phyloP scores from a whole-genome alignment of 2,888 invertebrate genomes.

The Drosophila borborema region DNA sequence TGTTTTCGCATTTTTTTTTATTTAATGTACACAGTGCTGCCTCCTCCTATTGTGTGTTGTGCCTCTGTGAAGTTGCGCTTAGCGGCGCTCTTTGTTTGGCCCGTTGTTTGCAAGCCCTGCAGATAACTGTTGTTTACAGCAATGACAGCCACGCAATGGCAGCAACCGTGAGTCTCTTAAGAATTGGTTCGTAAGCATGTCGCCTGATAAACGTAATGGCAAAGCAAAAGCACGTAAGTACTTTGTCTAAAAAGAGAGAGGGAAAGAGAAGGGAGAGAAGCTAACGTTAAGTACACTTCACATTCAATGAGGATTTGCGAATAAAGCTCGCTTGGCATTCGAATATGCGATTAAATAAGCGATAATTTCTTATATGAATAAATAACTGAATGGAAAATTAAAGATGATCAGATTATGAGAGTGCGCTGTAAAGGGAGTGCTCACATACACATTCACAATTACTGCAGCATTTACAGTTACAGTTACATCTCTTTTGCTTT shows the following conservation, averaged over 20 bases:
- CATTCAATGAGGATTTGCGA: constrained; percentile 61
- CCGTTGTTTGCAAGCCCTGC: constrained; percentile 44
- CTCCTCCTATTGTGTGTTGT: constrained; percentile 51
- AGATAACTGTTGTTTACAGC: constrained; percentile 75
- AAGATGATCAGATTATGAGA: constrained; percentile 44
- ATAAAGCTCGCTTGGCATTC: constrained; percentile 19
- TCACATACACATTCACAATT: neutral
- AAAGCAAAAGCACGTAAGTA: constrained; percentile 43
- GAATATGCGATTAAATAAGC: constrained; percentile 72
- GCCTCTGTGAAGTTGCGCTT: constrained; percentile 32
- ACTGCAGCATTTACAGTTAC: constrained; percentile 7
- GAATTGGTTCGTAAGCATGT: constrained; percentile 47
- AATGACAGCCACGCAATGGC: constrained; percentile 1
- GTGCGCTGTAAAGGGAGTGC: constrained; percentile 10
- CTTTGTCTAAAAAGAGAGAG: constrained; percentile 45
- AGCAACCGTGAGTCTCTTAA: constrained; percentile 40
- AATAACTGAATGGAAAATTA: constrained; percentile 48
- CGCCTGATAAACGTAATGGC: constrained; percentile 67
- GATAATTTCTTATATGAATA: constrained; percentile 82
- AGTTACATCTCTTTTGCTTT: constrained; percentile 4
- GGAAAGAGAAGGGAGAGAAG: neutral
- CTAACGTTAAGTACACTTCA: constrained; percentile 28
- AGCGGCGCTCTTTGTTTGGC: constrained; percentile 28
- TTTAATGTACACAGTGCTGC: constrained; percentile 6
- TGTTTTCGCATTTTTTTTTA: constrained; percentile 17